Evolutionary conservation across 2,888 invertebrate genomes (phyloP), one percentile per base, ranked within the genome.

Genomic region (Pemphredon lugubris): DNA sequence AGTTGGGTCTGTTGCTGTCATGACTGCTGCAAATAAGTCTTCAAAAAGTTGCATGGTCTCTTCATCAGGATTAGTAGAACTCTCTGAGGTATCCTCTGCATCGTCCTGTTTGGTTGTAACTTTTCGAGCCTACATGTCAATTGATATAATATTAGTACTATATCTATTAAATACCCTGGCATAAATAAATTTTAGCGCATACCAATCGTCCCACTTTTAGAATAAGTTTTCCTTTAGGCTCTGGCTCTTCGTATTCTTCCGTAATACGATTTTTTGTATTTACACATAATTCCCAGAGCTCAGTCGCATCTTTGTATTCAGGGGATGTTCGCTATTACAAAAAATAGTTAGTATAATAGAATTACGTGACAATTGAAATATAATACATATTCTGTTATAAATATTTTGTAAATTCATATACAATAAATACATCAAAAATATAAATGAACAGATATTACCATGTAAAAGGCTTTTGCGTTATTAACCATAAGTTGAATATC

Each of bases 391-490:
- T 9, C 1, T 30, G 1, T 30, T 30, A 30, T 30, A 2, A 30
- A 9, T 9, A 30, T 30, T 30, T 30, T 9, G 1, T 9, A 30
- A n/a, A 1, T 14, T 40, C 26, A 30, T 23, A 18, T 51, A 32
- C 14, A 26, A 18, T n/a, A 50, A n/a, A 68, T 23, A 45, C 7
- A n/a, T 40, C 30, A 60, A 44, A 40, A 55, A 20, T 37, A 6
- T n/a, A 23, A 32, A 6, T 60, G 0, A 30, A 21, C 11, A 9
- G 47, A 39, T 66, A 50, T 69, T 87, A 93, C 93, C 91, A 93
- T 98, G 89, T 98, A 98, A 91, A 97, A 99, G 6, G 96, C 95
- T 89, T 97, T 97, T 0, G 98, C 97, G 91, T 99, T 99, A 82
- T 94, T 96, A 23, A 98, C 95, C 84, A 99, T 92, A 32, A 98